Base-by-base conservation (phyloP, 2,797 vertebrate species). In the Mormyrops attenuatus region DNA sequence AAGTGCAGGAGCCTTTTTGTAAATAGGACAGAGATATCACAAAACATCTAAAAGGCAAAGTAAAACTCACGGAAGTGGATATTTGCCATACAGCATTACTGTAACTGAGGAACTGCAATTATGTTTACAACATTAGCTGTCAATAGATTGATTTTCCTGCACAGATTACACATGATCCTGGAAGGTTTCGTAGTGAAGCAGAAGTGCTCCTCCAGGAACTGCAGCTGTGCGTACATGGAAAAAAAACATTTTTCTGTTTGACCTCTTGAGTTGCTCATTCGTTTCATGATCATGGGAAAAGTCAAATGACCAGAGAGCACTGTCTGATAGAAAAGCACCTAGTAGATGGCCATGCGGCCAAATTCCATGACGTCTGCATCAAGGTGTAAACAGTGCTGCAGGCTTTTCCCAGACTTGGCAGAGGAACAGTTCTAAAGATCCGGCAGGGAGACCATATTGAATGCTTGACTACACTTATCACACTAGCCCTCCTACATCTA, bases 111-210 rank as follows among this genome's bases (percentile, higher is more conserved):
- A 94, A 93, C 92, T 90, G 91, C 91, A 93, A 92, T 91, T 91
- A 88, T 92, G 93, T 93, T 89, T 88, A 90, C 91, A 92, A 94
- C 92, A 93, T 93, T 95, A 95, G 94, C 94, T 96, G 96, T 95
- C 93, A 94, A 93, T 93, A 95, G 94, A 95, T 93, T 95, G 94
- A 95, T 95, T 94, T 93, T 90, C 92, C 92, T 94, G 93, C 93
- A 91, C 92, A 38, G 94, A 96, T 96, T 96, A 95, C 93, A 11
- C 93, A 95, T 96, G 96, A 96, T 96, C 95, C 95, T 92, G 90
- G 88, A 95, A 95, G 94, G 96, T 95, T 95, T 95, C 93, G 95
- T 94, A 95, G 93, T 94, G 94, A 94, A 85, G n/a, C 0, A n/a
- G 1, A 11, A 26, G 80, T 84, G 17, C 41, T 84, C 41, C 80